Evolutionary conservation across 1,140 invertebrate species (phyloP).

Genomic region (Eupristina koningsbergeri): DNA sequence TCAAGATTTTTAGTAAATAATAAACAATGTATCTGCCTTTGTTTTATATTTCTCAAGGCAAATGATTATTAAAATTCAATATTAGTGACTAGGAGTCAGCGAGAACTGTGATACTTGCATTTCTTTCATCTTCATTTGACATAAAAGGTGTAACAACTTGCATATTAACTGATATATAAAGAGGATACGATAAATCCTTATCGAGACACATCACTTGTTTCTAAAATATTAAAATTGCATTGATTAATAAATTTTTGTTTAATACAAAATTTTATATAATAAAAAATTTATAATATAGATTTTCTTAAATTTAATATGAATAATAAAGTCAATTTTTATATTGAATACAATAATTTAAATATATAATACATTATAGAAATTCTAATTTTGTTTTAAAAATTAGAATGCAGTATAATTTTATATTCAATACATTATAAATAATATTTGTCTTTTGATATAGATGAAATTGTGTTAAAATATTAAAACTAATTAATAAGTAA

Average conservation of each 20-base stretch:
- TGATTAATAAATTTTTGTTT: not conserved
- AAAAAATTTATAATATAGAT: too few relatives aligned
- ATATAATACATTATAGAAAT: too few relatives aligned
- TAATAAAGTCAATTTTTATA: too few relatives aligned
- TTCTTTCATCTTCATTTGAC: slow-evolving; percentile 56
- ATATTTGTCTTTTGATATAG: too few relatives aligned
- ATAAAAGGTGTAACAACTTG: slow-evolving; percentile 76
- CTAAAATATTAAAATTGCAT: slow-evolving; percentile 64
- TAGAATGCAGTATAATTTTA: too few relatives aligned
- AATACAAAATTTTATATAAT: too few relatives aligned
- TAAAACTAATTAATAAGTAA: too few relatives aligned
- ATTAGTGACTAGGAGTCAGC: slow-evolving; percentile 58
- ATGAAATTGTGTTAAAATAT: too few relatives aligned
- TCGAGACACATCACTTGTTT: slow-evolving; percentile 78
- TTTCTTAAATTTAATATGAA: too few relatives aligned
- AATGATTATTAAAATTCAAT: not conserved
- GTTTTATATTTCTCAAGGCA: not conserved
- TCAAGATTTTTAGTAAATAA: slow-evolving; percentile 41
- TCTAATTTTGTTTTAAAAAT: too few relatives aligned
- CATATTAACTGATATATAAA: slow-evolving; percentile 81
- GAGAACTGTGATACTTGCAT: slow-evolving; percentile 47
- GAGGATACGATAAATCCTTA: slow-evolving; percentile 77
- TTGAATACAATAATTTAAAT: too few relatives aligned
- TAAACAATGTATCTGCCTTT: slow-evolving; percentile 3
- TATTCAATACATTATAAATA: too few relatives aligned